Evolutionary conservation across 2,888 invertebrate species (phyloP).

Genomic region (Drosophila robusta): DNA sequence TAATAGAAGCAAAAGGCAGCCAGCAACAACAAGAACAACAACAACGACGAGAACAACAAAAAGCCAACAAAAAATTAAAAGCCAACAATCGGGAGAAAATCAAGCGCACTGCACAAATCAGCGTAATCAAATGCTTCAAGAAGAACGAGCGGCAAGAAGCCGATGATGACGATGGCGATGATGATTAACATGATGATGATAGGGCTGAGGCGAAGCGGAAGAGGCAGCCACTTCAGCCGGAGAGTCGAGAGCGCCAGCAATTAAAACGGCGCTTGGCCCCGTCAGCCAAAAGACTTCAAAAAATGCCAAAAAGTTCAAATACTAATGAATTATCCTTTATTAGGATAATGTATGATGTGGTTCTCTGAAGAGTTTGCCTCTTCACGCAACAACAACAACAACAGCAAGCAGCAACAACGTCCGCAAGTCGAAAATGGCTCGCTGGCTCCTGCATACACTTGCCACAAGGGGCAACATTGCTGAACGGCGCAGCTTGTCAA

Average conservation of each 20-base stretch:
- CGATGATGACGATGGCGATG: not conserved
- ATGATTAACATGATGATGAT: not conserved
- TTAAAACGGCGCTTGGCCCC: slow-evolving; percentile 68
- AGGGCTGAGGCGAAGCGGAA: not conserved
- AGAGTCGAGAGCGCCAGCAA: slow-evolving; percentile 51
- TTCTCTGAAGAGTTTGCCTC: slow-evolving; percentile 75
- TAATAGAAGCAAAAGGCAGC: slow-evolving; percentile 59
- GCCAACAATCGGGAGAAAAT: slow-evolving; percentile 14
- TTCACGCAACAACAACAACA: slow-evolving; percentile 38
- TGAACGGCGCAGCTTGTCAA: slow-evolving; percentile 1
- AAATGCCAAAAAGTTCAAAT: slow-evolving; percentile 83
- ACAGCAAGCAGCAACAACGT: slow-evolving; percentile 35
- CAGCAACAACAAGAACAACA: slow-evolving; percentile 15
- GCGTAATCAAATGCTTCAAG: slow-evolving; percentile 62
- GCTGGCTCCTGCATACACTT: slow-evolving; percentile 38
- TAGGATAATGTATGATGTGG: slow-evolving; percentile 85
- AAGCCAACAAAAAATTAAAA: slow-evolving; percentile 3
- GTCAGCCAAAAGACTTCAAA: slow-evolving; percentile 72
- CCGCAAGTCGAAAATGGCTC: slow-evolving; percentile 69
- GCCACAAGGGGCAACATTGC: slow-evolving; percentile 12
- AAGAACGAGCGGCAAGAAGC: not conserved
- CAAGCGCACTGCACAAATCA: slow-evolving; percentile 54
- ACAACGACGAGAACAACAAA: not conserved
- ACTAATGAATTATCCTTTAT: slow-evolving; percentile 85
- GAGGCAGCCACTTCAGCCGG: slow-evolving; percentile 16